phyloP scores from a whole-genome alignment of 2,888 invertebrate genomes.

The Micoletzkya japonica region DNA sequence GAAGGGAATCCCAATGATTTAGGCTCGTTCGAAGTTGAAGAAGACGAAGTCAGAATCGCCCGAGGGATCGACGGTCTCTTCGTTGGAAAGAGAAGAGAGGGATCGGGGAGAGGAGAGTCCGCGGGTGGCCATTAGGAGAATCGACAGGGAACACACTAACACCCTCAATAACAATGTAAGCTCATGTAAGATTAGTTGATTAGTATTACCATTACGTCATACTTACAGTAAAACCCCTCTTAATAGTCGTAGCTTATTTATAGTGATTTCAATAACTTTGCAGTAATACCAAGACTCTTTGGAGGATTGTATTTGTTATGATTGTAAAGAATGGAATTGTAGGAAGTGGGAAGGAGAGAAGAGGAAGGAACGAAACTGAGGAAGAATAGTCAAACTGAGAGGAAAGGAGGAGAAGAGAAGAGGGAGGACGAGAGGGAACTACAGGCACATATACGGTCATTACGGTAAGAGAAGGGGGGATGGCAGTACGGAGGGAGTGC shows the following conservation, averaged over 20 bases:
- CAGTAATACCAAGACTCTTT: too few relatives aligned
- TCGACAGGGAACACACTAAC: background rate
- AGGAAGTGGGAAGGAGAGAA: background rate
- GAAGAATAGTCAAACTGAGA: background rate
- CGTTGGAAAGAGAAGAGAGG: background rate
- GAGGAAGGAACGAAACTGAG: background rate
- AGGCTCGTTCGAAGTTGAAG: conserved; percentile 47
- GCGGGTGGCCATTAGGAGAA: conserved; percentile 7
- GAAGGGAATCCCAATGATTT: background rate
- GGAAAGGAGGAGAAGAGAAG: too few relatives aligned
- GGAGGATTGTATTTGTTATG: too few relatives aligned
- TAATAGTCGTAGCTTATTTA: background rate
- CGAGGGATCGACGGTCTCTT: conserved; percentile 22
- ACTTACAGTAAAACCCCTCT: background rate
- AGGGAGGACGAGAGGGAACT: conserved; percentile 24
- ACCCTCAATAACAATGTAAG: background rate
- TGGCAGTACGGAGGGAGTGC: background rate
- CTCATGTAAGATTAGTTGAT: background rate
- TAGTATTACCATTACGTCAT: too few relatives aligned
- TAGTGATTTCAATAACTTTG: background rate
- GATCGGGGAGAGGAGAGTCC: conserved; percentile 20
- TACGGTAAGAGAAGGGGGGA: background rate
- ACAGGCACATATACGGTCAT: conserved; percentile 15
- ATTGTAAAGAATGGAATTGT: too few relatives aligned
- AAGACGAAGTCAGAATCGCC: conserved; percentile 51